phyloP scores from a whole-genome alignment of 2,113 vertebrate species.

The Ploceus nigricollis region DNA sequence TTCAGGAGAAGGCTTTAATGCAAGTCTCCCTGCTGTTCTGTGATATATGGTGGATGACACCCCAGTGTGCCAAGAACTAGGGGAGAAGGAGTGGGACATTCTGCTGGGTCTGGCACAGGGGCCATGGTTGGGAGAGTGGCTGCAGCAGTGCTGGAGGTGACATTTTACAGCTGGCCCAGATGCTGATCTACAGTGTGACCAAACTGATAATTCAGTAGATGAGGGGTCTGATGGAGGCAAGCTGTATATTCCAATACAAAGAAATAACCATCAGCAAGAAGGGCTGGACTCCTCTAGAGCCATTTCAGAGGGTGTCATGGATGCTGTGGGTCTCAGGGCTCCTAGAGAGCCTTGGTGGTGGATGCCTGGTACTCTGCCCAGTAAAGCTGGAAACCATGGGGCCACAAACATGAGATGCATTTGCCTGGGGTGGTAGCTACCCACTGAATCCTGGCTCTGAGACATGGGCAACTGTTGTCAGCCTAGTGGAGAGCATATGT shows the following conservation, averaged over 20 bases:
- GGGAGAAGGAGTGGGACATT: not conserved
- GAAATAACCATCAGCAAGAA: not conserved
- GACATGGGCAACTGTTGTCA: not conserved
- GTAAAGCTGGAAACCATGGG: rapidly evolving
- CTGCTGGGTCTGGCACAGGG: not conserved
- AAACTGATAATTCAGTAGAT: not conserved
- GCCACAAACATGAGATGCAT: not conserved
- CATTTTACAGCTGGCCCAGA: not conserved
- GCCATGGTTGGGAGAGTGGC: rapidly evolving
- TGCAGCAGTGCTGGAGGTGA: not conserved
- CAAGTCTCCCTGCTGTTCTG: not conserved
- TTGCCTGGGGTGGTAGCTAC: not conserved
- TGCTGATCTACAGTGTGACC: not conserved
- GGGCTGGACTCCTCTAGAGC: not conserved
- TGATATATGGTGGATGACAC: not conserved
- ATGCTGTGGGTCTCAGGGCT: rapidly evolving
- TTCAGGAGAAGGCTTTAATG: not conserved
- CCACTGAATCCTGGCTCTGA: not conserved
- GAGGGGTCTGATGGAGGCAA: not conserved
- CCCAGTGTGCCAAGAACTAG: rapidly evolving
- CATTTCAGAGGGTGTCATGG: not conserved
- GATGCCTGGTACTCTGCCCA: rapidly evolving
- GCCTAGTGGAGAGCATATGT: not conserved
- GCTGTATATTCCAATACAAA: not conserved
- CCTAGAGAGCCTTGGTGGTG: not conserved